Evolutionary conservation across 2,888 invertebrate genomes (phyloP), one percentile per base, ranked within the genome.

Genomic region (Parthenolecanium corni): DNA sequence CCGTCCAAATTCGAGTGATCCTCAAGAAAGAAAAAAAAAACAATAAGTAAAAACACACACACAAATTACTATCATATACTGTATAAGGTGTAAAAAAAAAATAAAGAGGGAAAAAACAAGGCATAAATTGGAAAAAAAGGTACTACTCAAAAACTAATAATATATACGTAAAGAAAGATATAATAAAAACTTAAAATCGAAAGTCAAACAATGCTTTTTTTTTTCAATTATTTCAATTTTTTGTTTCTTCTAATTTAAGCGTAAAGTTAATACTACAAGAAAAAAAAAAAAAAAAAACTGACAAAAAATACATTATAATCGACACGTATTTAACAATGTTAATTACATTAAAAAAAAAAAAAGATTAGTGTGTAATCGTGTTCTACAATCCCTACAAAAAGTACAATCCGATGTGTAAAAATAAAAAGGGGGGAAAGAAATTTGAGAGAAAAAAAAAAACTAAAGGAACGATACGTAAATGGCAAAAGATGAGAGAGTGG

Each of bases 401-500:
- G 31, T 9, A 31, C 9, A 6, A 31, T 31, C 31, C 31, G 31
- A 31, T 6, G 31, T 31, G 31, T 31, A 31, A 31, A 31, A 31
- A 31, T 31, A 31, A 31, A 6, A 9, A 31, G 31, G 6, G 25
- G 24, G 25, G 24, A 24, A 9, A 51, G 11, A 24, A 51, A 18
- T n/a, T 20, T 21, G 3, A 47, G 21, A 18, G 21, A 18, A 18
- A 31, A 25, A 25, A 52, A 52, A 21, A 38, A 16, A 38, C 2
- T 12, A 36, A 53, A 53, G 53, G 53, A 53, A 53, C 53, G 40
- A 40, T 53, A 53, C 38, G 40, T 53, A 53, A 53, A 53, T 53
- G 53, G 53, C 53, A 53, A 53, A 40, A 36, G 40, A 38, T 40
- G 40, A 53, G 53, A n/a, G n/a, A 53, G 53, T 53, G 53, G 53